Evolutionary conservation across 2,888 invertebrate species (phyloP).

Genomic region (Lacanobia wlatinum): DNA sequence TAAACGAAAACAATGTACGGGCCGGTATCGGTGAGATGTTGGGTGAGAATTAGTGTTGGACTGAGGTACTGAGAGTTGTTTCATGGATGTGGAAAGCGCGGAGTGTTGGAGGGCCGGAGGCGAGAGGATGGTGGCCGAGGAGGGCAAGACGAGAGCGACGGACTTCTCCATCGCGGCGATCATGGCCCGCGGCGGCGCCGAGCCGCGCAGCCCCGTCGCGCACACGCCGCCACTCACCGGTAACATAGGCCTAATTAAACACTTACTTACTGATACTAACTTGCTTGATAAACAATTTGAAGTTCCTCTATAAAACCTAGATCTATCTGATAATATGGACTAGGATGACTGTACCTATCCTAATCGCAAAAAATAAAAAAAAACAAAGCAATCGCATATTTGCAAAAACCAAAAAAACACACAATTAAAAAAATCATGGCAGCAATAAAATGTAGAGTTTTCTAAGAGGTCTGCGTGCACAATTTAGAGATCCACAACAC

Average conservation of each 20-base stretch:
- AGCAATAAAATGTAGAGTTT: not conserved
- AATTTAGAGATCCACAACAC: not conserved
- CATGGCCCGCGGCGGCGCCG: slow-evolving; percentile 93
- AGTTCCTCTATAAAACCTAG: not conserved
- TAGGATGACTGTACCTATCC: too few species aligned
- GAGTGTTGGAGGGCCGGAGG: slow-evolving; percentile 84
- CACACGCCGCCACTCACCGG: slow-evolving; percentile 85
- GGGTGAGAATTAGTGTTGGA: slow-evolving; percentile 68
- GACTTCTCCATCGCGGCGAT: slow-evolving; percentile 99
- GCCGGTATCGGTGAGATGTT: slow-evolving; percentile 82
- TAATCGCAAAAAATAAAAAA: not conserved
- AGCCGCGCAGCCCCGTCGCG: slow-evolving; percentile 87
- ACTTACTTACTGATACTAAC: slow-evolving; percentile 22
- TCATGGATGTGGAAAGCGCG: slow-evolving; percentile 89
- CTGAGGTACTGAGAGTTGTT: slow-evolving; percentile 79
- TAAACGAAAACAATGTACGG: slow-evolving; percentile 78
- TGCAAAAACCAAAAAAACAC: not conserved
- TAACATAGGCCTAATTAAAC: slow-evolving; percentile 81
- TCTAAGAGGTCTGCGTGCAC: not conserved
- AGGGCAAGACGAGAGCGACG: slow-evolving; percentile 92
- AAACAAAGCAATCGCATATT: not conserved
- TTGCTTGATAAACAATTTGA: not conserved
- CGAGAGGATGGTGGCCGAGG: slow-evolving; percentile 88
- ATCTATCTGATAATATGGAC: not conserved
- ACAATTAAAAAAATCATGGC: too few species aligned